Evolutionary conservation across 1,140 invertebrate species (phyloP).

Genomic region (Calycopis cecrops): DNA sequence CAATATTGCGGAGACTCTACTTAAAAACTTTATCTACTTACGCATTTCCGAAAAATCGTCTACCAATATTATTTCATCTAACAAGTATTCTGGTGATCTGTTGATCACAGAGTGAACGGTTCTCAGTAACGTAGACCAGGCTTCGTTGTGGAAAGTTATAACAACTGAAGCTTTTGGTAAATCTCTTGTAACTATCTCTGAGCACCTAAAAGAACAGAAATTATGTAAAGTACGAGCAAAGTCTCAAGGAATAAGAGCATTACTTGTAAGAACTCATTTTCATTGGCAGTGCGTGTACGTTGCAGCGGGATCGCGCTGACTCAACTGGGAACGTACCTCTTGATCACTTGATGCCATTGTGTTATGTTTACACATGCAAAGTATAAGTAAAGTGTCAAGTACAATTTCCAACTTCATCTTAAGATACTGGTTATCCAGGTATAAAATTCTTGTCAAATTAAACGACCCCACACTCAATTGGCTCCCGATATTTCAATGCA

Average conservation of each 20-base stretch:
- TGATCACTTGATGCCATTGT: no score
- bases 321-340: no score
- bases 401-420: no score
- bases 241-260: no score
- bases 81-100: constrained; percentile 80
- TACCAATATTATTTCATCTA: constrained; percentile 90
- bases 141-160: constrained; percentile 90
- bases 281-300: no score
- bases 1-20: no score
- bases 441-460: neutral
- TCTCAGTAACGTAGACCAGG: constrained; percentile 85
- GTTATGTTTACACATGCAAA: no score
- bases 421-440: no score
- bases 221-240: no score
- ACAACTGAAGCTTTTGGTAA: constrained; percentile 81
- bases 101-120: constrained; percentile 86
- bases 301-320: no score
- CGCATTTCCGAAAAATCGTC: constrained; percentile 88
- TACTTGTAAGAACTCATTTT: no score
- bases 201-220: neutral
- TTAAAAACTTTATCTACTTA: constrained; percentile 40
- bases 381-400: no score
- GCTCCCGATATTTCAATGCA: neutral
- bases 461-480: neutral
- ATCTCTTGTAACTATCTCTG: constrained; percentile 14